A percentile compares a stretch with the other conserved stretches of the same genome.
Evolutionary conservation across 2,888 invertebrate species (phyloP).

Genomic region (Drosophila meridiana): DNA sequence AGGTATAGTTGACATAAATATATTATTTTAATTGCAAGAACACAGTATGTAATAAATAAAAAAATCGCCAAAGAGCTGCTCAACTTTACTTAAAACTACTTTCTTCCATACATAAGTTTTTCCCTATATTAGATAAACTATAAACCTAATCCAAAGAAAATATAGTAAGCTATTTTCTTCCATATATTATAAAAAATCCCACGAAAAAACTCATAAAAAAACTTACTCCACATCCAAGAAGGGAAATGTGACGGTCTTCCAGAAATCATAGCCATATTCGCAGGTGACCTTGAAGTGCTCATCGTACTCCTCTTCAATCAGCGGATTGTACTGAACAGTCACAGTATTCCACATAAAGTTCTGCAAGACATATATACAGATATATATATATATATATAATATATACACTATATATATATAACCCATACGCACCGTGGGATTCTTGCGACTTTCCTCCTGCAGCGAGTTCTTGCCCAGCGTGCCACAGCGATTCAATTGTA

Average conservation of each 20-base stretch:
- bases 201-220: neutral
- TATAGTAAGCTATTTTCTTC: too few species aligned
- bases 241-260: constrained; percentile 98
- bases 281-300: constrained; percentile 98
- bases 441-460: constrained; percentile 93
- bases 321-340: constrained; percentile 96
- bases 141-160: too few species aligned
- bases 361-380: constrained; percentile 83
- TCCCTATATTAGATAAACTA: too few species aligned
- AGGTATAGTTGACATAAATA: too few species aligned
- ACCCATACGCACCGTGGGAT: constrained; percentile 91
- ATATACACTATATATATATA: neutral
- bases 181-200: neutral
- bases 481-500: constrained; percentile 96
- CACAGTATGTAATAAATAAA: too few species aligned
- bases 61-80: neutral
- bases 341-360: constrained; percentile 99
- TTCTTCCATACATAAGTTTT: neutral
- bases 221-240: constrained; percentile 97
- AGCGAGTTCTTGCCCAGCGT: constrained; percentile 95
- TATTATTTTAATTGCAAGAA: too few species aligned
- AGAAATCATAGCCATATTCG: constrained; percentile 98
- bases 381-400: neutral
- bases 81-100: neutral
- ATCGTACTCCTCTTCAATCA: constrained; percentile 97